A percentile compares a stretch with the other conserved stretches of the same genome.
These are phyloP conservation scores for Parelbella ahira DNA, from an alignment of 2,888 invertebrate genomes.

Conservation along the genomic window DNA sequence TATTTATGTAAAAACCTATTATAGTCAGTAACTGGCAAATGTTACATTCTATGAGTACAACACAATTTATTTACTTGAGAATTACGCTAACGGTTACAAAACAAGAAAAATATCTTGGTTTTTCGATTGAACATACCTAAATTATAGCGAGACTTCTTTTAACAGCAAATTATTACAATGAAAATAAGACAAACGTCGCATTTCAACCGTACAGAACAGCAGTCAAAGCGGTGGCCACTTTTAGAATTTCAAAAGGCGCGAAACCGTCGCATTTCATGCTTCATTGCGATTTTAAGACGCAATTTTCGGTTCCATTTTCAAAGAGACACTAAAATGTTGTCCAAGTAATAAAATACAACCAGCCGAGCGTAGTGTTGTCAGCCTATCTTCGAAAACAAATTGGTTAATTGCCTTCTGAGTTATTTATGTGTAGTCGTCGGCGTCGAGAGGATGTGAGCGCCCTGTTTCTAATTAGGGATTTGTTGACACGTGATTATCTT, in stretches of 20 bases:
- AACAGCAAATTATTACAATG: no score
- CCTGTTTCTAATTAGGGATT: constrained; percentile 34
- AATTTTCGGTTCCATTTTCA: constrained; percentile 71
- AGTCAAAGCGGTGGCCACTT: constrained; percentile 45
- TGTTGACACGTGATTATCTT: constrained; percentile 29
- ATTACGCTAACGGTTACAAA: no score
- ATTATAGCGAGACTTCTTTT: no score
- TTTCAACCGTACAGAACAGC: constrained; percentile 30
- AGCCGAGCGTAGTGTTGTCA: constrained; percentile 60
- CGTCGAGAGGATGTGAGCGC: constrained; percentile 29
- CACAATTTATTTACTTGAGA: no score
- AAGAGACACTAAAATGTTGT: constrained; percentile 72
- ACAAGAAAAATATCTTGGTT: no score
- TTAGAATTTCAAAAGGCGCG: constrained; percentile 57
- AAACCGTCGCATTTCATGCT: constrained; percentile 60
- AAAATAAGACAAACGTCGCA: constrained; percentile 22
- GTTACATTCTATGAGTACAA: no score
- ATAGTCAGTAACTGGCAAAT: no score
- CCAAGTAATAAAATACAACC: constrained; percentile 59
- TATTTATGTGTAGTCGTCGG: constrained; percentile 34
- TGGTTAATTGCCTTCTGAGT: constrained; percentile 64
- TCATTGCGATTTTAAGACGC: constrained; percentile 61
- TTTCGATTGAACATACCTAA: no score
- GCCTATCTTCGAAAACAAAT: constrained; percentile 60
- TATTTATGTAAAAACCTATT: no score